Evolutionary conservation across 2,113 vertebrate genomes (phyloP).

Genomic region (Sylvicapra grimmia): DNA sequence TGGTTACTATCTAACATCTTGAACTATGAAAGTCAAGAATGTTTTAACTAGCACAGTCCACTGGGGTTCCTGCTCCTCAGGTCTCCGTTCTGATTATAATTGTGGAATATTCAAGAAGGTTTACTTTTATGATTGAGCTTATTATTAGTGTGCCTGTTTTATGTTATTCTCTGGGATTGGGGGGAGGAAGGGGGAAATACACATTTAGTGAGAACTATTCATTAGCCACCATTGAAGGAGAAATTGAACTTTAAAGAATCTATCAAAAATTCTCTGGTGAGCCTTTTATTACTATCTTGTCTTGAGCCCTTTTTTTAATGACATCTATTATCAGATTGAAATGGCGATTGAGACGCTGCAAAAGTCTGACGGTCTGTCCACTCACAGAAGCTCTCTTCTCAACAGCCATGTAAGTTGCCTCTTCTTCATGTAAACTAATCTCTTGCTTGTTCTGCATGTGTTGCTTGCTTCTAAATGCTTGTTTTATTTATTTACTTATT

Average conservation of each 20-base stretch:
- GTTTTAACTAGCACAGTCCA: constrained; percentile 38
- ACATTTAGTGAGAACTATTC: constrained; percentile 50
- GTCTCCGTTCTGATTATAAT: constrained; percentile 45
- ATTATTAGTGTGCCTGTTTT: constrained; percentile 46
- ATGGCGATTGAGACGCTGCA: constrained; percentile 91
- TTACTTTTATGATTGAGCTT: constrained; percentile 62
- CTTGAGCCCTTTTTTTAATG: constrained; percentile 90
- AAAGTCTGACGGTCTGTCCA: constrained; percentile 90
- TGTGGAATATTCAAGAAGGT: constrained; percentile 48
- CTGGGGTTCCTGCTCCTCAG: constrained; percentile 18
- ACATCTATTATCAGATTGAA: constrained; percentile 92
- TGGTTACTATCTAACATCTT: constrained; percentile 34
- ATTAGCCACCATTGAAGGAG: constrained; percentile 64
- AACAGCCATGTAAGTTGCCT: constrained; percentile 91
- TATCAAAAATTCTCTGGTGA: constrained; percentile 83
- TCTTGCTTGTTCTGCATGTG: constrained; percentile 85
- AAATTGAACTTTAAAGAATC: constrained; percentile 74
- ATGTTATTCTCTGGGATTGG: constrained; percentile 59
- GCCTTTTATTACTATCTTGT: constrained; percentile 84
- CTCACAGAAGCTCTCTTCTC: constrained; percentile 90
- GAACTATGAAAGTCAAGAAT: constrained; percentile 42
- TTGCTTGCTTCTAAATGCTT: constrained; percentile 82
- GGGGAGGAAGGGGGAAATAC: background rate
- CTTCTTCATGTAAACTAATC: constrained; percentile 81
- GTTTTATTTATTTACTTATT: constrained; percentile 78